A percentile compares a stretch with the other conserved stretches of the same genome.
phyloP scores from a whole-genome alignment of 1,140 invertebrate genomes.

The Drosophila repletoides region DNA sequence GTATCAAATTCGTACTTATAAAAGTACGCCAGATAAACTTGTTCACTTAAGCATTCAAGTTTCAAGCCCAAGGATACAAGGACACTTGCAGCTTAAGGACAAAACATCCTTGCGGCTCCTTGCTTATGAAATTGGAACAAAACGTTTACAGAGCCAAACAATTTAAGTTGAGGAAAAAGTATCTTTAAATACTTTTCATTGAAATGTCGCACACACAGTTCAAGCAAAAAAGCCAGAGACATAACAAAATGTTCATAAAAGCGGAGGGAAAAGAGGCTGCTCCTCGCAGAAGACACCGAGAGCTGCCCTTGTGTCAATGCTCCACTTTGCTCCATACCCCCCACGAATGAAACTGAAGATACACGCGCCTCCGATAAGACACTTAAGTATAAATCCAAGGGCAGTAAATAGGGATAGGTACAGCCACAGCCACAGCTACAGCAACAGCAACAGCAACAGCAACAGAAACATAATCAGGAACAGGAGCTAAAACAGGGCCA shows the following conservation, averaged over 20 bases:
- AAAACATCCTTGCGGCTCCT: not conserved
- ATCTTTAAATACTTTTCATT: constrained; percentile 48
- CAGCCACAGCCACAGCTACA: not conserved
- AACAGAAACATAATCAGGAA: not conserved
- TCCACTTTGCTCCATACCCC: not conserved
- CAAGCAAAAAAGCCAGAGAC: constrained; percentile 22
- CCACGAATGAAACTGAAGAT: constrained; percentile 13
- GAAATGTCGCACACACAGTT: constrained; percentile 25
- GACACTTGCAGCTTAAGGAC: constrained; percentile 30
- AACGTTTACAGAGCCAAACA: constrained; percentile 16
- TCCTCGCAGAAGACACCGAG: too few relatives aligned
- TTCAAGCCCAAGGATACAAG: constrained; percentile 13
- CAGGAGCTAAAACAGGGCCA: not conserved
- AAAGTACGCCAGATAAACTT: constrained; percentile 26
- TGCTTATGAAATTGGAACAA: constrained; percentile 21
- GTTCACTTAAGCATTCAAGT: constrained; percentile 8
- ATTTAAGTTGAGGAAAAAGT: constrained; percentile 24
- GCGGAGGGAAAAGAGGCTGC: not conserved
- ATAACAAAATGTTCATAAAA: constrained; percentile 2
- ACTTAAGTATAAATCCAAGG: constrained; percentile 43
- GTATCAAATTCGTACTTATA: not conserved
- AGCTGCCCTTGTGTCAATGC: constrained; percentile 16
- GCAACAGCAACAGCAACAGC: not conserved
- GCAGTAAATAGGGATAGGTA: not conserved
- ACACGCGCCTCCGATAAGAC: constrained; percentile 39